A percentile compares a stretch with the other conserved stretches of the same genome.
Evolutionary conservation across 2,113 vertebrate genomes (phyloP).

Genomic region (Phrynocephalus versicolor): DNA sequence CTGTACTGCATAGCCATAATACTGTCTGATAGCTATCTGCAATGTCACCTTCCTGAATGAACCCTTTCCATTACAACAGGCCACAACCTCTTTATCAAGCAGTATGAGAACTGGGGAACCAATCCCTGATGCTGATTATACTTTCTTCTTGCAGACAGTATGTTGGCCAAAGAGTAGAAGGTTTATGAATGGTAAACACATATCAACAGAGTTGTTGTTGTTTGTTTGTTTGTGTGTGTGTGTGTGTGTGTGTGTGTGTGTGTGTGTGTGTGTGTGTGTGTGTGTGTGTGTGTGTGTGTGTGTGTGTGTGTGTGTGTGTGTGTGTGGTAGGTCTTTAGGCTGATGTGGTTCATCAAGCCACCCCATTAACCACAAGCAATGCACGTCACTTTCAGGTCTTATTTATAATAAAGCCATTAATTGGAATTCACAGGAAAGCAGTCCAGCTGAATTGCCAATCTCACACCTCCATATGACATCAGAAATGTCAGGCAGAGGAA

Average conservation of each 20-base stretch:
- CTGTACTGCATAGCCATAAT: not conserved
- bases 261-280: too few species aligned
- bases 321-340: not conserved
- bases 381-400: not conserved
- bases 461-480: not conserved
- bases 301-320: too few species aligned
- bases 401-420: not conserved
- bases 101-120: not conserved
- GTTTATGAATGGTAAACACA: not conserved
- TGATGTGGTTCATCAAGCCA: not conserved
- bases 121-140: not conserved
- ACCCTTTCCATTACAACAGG: not conserved
- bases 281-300: too few species aligned
- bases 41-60: conserved; percentile 11
- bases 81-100: not conserved
- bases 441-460: not conserved
- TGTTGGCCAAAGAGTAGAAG: not conserved
- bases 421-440: not conserved
- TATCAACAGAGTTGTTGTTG: not conserved
- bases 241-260: too few species aligned
- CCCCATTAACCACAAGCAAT: not conserved
- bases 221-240: too few species aligned
- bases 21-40: not conserved
- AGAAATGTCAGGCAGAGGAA: not conserved
- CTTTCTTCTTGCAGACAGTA: not conserved